Conservation (phyloP, 2,797 vertebrate species). For the Artibeus lituratus region DNA sequence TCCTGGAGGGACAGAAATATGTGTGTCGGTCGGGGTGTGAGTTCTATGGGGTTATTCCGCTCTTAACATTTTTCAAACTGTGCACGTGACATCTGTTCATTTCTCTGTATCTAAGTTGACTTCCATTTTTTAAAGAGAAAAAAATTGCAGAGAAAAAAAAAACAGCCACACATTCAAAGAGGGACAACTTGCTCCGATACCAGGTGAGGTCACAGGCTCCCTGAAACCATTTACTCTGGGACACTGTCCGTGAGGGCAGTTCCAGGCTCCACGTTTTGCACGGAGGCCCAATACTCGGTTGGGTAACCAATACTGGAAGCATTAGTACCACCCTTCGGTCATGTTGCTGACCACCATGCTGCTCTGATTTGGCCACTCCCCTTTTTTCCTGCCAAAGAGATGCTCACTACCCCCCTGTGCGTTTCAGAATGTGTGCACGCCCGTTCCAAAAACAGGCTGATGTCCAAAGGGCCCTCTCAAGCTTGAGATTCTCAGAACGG, state of each 20-base stretch:
- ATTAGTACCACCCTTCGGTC: background rate
- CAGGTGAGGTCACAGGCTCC: background rate
- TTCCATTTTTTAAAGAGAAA: background rate
- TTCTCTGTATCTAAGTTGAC: background rate
- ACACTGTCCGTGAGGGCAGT: background rate
- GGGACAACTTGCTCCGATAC: background rate
- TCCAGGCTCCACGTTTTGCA: background rate
- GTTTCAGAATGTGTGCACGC: background rate
- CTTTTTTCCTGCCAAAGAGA: background rate
- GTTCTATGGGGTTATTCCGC: background rate
- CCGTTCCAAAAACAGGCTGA: background rate
- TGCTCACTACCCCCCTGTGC: background rate
- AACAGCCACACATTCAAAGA: background rate
- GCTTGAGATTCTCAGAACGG: background rate
- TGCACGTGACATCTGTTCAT: background rate
- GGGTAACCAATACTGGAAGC: background rate
- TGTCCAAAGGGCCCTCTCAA: background rate
- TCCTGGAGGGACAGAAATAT: background rate
- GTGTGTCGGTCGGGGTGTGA: background rate
- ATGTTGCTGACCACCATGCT: background rate
- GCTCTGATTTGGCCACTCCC: background rate
- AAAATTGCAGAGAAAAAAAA: background rate
- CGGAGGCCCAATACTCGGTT: accelerated
- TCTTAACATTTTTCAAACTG: background rate
- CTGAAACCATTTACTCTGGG: background rate